Percentiles rank a stretch among this genome's conserved stretches.
Conservation (phyloP, 2,888 invertebrate species). For the Tethea ocularis region DNA sequence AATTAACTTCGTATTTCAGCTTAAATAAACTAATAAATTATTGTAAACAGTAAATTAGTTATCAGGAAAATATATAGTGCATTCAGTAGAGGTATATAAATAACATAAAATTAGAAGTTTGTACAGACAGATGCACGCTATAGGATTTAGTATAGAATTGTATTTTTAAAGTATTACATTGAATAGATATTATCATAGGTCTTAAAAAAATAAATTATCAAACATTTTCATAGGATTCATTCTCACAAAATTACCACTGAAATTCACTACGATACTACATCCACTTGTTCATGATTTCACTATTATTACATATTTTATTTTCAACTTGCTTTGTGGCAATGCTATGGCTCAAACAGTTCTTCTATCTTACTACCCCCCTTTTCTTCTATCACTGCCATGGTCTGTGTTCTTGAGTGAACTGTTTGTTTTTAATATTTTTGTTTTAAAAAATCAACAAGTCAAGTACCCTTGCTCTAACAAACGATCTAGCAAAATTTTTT, state of each 20-base stretch:
- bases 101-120: constrained; percentile 40
- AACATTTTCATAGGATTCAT: constrained; percentile 39
- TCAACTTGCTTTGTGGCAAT: constrained; percentile 80
- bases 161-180: constrained; percentile 33
- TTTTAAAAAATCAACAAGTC: constrained; percentile 1
- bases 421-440: constrained; percentile 6
- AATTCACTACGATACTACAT: constrained; percentile 49
- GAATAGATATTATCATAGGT: constrained; percentile 15
- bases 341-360: constrained; percentile 72
- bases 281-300: constrained; percentile 64
- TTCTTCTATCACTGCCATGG: constrained; percentile 45
- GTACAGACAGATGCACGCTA: constrained; percentile 61
- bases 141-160: constrained; percentile 47
- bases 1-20: constrained; percentile 14
- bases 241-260: constrained; percentile 38
- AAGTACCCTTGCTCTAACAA: not conserved
- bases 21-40: constrained; percentile 20
- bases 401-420: constrained; percentile 30
- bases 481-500: not conserved
- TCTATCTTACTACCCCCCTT: constrained; percentile 39
- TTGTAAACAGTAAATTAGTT: constrained; percentile 30
- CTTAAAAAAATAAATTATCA: not conserved
- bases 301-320: constrained; percentile 64
- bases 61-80: constrained; percentile 52
- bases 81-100: constrained; percentile 58